phyloP scores from a whole-genome alignment of 2,113 vertebrate species.

The Tautogolabrus adspersus region DNA sequence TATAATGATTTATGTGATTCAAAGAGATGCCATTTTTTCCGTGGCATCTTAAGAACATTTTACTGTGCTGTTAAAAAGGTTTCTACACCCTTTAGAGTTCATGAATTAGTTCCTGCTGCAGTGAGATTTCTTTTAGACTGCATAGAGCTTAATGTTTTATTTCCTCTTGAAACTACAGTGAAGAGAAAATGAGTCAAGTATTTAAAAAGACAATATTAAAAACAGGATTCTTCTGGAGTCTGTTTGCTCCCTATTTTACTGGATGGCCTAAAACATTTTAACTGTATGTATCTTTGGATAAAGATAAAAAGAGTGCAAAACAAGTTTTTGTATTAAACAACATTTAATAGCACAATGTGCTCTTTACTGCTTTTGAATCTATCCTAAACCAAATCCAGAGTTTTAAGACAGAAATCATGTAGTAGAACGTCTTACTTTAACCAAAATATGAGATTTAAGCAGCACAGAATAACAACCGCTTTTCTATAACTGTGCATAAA shows the following conservation, averaged over 20 bases:
- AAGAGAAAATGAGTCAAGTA: no score
- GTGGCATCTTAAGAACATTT: slow-evolving; percentile 15
- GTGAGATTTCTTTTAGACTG: not conserved
- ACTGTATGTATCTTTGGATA: not conserved
- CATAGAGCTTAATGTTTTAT: not conserved
- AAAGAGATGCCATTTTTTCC: slow-evolving; percentile 12
- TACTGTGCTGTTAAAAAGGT: not conserved
- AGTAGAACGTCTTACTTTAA: not conserved
- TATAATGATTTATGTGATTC: slow-evolving; percentile 9
- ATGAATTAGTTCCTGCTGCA: not conserved
- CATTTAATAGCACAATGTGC: not conserved
- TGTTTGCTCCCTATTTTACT: no score
- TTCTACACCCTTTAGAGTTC: not conserved
- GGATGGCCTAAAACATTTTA: not conserved
- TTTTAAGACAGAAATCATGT: not conserved
- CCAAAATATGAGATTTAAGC: not conserved
- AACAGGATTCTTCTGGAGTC: no score
- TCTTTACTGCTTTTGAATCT: not conserved
- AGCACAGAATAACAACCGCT: not conserved
- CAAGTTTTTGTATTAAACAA: not conserved
- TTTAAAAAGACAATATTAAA: no score
- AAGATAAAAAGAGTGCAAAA: not conserved
- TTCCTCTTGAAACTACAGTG: not conserved
- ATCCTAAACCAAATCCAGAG: not conserved
- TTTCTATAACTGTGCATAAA: slow-evolving; percentile 1